phyloP scores from a whole-genome alignment of 2,888 invertebrate genomes.

The Apomyelois bistriatella region DNA sequence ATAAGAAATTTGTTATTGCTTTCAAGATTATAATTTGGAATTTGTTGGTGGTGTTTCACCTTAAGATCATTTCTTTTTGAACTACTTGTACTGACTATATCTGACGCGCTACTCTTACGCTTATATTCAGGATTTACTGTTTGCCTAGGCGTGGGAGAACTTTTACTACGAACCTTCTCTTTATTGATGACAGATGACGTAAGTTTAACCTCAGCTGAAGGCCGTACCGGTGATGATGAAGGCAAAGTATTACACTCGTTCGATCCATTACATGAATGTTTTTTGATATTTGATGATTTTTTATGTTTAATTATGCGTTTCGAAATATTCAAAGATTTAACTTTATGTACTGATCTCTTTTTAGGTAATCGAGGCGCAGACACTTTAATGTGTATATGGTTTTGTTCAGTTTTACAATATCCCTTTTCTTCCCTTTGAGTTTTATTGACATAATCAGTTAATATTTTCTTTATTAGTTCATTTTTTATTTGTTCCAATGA shows the following conservation, averaged over 20 bases:
- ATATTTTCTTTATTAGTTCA: constrained; percentile 46
- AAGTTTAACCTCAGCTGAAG: background rate
- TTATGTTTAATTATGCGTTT: constrained; percentile 41
- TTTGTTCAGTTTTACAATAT: constrained; percentile 16
- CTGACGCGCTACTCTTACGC: constrained; percentile 22
- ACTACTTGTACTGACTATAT: constrained; percentile 7
- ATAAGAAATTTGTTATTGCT: background rate
- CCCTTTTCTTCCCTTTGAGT: constrained; percentile 12
- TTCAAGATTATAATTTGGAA: background rate
- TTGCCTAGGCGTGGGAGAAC: constrained; percentile 41
- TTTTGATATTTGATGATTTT: constrained; percentile 13
- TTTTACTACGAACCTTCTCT: constrained; percentile 36
- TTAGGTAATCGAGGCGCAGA: constrained; percentile 26
- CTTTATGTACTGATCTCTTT: constrained; percentile 55
- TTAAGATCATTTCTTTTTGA: background rate
- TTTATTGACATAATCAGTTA: constrained; percentile 31
- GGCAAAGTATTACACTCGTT: constrained; percentile 24
- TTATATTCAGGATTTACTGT: constrained; percentile 17
- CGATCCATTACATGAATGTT: background rate
- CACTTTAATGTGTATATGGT: background rate
- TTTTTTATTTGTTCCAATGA: constrained; percentile 61
- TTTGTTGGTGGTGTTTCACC: background rate
- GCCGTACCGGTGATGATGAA: constrained; percentile 21
- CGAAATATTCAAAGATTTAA: constrained; percentile 67
- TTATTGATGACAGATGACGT: constrained; percentile 11